Evolutionary conservation across 2,797 vertebrate genomes (phyloP).

Genomic region (Thaleichthys pacificus): DNA sequence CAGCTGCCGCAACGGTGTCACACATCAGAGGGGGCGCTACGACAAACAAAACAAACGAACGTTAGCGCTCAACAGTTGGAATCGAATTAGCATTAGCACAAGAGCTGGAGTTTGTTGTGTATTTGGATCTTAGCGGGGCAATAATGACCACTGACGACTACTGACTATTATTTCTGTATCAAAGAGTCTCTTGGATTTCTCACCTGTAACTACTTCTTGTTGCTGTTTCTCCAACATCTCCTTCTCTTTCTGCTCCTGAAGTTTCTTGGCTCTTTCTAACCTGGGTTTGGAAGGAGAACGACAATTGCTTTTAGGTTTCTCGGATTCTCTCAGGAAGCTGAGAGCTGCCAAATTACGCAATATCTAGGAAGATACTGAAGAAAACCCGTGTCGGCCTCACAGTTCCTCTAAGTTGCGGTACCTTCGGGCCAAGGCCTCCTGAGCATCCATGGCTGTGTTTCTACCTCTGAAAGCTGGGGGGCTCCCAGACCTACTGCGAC

Average conservation of each 20-base stretch:
- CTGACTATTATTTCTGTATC: neutral
- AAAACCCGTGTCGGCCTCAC: conserved; percentile 16
- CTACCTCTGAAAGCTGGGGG: conserved; percentile 89
- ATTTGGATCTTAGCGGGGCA: too few relatives aligned
- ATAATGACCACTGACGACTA: neutral
- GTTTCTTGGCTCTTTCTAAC: conserved; percentile 95
- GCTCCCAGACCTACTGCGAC: conserved; percentile 84
- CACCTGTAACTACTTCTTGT: conserved; percentile 89
- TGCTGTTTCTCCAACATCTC: conserved; percentile 93
- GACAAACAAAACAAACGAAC: conserved; percentile 23
- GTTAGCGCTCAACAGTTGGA: neutral
- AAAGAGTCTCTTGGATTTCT: conserved; percentile 13
- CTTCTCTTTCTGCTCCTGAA: conserved; percentile 97
- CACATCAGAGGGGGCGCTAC: conserved; percentile 61
- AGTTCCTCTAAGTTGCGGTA: conserved; percentile 50
- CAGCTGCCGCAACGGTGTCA: conserved; percentile 65
- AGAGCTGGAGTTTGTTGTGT: too few relatives aligned
- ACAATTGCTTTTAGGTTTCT: neutral
- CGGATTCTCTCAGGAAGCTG: neutral
- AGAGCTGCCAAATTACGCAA: neutral
- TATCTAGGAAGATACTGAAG: conserved; percentile 2
- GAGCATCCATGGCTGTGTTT: conserved; percentile 98
- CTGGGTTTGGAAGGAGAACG: conserved; percentile 61
- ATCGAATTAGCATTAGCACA: too few relatives aligned
- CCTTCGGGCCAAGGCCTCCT: conserved; percentile 96